phyloP scores from a whole-genome alignment of 1,140 invertebrate genomes.

The Dinoponera quadriceps region DNA sequence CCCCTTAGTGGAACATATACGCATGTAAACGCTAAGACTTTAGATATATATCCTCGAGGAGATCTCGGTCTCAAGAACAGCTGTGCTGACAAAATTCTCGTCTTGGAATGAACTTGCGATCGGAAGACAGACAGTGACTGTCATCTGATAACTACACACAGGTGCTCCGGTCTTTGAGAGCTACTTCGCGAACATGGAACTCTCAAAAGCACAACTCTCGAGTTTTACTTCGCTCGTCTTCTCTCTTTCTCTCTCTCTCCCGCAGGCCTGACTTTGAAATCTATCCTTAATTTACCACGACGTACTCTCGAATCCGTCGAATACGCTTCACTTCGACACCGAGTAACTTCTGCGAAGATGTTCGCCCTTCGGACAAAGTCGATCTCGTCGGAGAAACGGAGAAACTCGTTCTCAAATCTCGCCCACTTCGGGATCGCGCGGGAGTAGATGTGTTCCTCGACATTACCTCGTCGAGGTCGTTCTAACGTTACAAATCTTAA shows the following conservation, averaged over 20 bases:
- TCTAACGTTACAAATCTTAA: constrained; percentile 65
- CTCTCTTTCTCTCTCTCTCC: too few relatives aligned
- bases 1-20: neutral
- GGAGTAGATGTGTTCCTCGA: constrained; percentile 53
- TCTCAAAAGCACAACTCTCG: neutral
- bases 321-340: constrained; percentile 3
- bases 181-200: constrained; percentile 7
- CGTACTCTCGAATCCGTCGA: neutral
- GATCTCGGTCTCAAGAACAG: neutral
- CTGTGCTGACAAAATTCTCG: neutral
- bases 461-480: constrained; percentile 44
- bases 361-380: neutral
- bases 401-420: constrained; percentile 4
- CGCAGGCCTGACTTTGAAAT: too few relatives aligned
- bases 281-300: too few relatives aligned
- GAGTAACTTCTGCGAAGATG: neutral
- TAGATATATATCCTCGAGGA: neutral
- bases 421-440: constrained; percentile 25
- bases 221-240: neutral
- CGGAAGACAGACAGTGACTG: neutral
- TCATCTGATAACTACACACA: neutral
- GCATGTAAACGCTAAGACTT: neutral
- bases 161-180: neutral
- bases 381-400: neutral
- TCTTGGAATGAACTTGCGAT: neutral